Conservation (phyloP, 2,113 vertebrate genomes). For the Elephas maximus region DNA sequence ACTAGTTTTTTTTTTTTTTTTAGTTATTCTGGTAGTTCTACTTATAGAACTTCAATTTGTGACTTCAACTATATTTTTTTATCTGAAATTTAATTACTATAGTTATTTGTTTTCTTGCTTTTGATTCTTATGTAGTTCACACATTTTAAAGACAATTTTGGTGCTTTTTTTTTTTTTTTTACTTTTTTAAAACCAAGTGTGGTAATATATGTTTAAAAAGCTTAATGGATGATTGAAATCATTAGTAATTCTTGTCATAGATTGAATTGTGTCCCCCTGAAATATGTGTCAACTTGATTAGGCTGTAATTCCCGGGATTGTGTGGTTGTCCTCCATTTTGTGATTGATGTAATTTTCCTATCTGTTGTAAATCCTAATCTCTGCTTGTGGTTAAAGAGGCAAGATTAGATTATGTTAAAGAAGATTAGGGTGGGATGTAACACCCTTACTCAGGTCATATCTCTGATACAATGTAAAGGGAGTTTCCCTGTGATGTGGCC, state of each 20-base stretch:
- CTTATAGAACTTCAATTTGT: constrained; percentile 16
- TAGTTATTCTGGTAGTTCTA: neutral
- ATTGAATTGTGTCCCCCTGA: no score
- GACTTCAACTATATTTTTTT: neutral
- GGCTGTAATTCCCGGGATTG: no score
- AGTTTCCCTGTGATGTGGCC: no score
- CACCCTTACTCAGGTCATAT: no score
- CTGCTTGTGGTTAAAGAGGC: no score
- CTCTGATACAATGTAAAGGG: no score
- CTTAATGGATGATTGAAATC: neutral
- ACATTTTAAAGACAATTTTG: neutral
- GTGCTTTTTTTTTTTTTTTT: neutral
- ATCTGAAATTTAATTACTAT: constrained; percentile 34
- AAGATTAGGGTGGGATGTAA: no score
- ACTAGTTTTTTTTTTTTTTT: neutral
- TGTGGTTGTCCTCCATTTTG: no score
- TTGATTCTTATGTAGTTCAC: constrained; percentile 19
- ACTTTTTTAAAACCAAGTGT: neutral
- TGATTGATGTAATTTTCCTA: no score
- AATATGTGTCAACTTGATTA: no score
- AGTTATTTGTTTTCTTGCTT: neutral
- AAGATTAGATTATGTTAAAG: no score
- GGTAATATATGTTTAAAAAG: neutral
- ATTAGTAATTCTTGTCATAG: neutral
- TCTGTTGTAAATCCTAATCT: no score